phyloP scores from a whole-genome alignment of 2,888 invertebrate genomes.

The Luperina testacea region DNA sequence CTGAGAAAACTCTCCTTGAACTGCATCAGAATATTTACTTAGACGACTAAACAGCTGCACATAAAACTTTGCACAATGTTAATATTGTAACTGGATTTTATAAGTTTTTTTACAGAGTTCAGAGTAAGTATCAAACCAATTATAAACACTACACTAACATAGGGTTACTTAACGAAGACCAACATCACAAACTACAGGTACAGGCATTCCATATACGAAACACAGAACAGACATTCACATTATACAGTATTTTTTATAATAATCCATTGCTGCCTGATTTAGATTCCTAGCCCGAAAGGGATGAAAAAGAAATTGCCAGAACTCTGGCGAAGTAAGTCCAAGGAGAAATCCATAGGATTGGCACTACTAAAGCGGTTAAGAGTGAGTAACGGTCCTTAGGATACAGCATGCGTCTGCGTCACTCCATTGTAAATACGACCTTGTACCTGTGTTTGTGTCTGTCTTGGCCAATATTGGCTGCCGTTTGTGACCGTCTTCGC shows the following conservation, averaged over 20 bases:
- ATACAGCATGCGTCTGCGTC: constrained; percentile 70
- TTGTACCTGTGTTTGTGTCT: constrained; percentile 74
- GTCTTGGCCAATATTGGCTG: constrained; percentile 69
- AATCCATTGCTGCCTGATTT: constrained; percentile 73
- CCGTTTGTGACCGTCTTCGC: constrained; percentile 71
- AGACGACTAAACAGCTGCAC: constrained; percentile 11
- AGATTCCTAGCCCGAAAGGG: constrained; percentile 81
- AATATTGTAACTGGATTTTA: constrained; percentile 11
- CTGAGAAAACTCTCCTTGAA: constrained; percentile 15
- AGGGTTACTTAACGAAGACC: constrained; percentile 28
- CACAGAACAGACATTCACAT: constrained; percentile 36
- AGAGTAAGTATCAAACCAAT: constrained; percentile 47
- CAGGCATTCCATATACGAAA: constrained; percentile 39
- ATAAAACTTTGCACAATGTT: neutral
- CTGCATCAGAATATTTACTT: constrained; percentile 27
- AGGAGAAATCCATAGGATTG: constrained; percentile 85
- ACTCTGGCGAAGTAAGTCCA: constrained; percentile 84
- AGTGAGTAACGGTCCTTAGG: constrained; percentile 80
- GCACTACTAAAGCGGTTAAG: constrained; percentile 82
- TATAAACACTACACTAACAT: constrained; percentile 33
- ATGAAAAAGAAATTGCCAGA: constrained; percentile 84
- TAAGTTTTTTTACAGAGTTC: constrained; percentile 37
- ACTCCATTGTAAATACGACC: constrained; percentile 77
- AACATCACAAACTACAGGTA: constrained; percentile 54
- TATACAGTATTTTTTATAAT: constrained; percentile 35